These are phyloP conservation scores for Hydrozoanthus gracilis DNA, from an alignment of 92 coral and sea anemone species.

Conservation along the genomic window DNA sequence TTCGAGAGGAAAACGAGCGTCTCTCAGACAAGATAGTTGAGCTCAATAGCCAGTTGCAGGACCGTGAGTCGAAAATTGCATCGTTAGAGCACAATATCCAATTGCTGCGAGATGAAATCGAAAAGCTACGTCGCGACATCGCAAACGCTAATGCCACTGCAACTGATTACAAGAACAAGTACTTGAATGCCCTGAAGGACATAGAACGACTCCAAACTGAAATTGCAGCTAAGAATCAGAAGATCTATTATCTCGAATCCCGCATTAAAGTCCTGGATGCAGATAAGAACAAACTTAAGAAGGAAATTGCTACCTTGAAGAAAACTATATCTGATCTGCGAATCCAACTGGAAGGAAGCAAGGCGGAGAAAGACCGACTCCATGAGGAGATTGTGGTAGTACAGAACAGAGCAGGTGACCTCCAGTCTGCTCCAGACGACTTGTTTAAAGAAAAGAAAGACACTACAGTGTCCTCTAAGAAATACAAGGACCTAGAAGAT, in stretches of 20 bases:
- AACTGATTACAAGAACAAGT: constrained; percentile 91
- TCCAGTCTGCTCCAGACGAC: constrained; percentile 89
- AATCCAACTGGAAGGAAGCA: constrained; percentile 83
- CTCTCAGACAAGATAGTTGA: constrained; percentile 73
- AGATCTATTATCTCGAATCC: constrained; percentile 78
- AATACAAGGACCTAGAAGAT: constrained; percentile 87
- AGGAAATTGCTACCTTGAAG: constrained; percentile 69
- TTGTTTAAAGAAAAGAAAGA: constrained; percentile 69
- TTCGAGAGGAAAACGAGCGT: constrained; percentile 84
- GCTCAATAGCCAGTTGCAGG: constrained; percentile 82
- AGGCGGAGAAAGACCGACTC: constrained; percentile 72
- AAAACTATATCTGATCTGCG: constrained; percentile 81
- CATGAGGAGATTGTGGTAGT: constrained; percentile 74
- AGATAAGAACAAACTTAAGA: constrained; percentile 72
- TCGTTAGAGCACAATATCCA: constrained; percentile 84
- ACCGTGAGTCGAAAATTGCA: constrained; percentile 82
- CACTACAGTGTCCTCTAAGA: constrained; percentile 73
- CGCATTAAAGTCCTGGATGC: constrained; percentile 74
- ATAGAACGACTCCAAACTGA: constrained; percentile 78
- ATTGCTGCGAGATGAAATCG: constrained; percentile 86
- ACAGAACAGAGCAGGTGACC: constrained; percentile 65
- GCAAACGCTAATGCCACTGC: constrained; percentile 87
- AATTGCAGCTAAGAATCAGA: constrained; percentile 74
- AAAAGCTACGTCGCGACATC: constrained; percentile 82
- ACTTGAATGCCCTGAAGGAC: constrained; percentile 76